phyloP scores from a whole-genome alignment of 2,113 vertebrate species.

The Chlorocebus sabaeus region DNA sequence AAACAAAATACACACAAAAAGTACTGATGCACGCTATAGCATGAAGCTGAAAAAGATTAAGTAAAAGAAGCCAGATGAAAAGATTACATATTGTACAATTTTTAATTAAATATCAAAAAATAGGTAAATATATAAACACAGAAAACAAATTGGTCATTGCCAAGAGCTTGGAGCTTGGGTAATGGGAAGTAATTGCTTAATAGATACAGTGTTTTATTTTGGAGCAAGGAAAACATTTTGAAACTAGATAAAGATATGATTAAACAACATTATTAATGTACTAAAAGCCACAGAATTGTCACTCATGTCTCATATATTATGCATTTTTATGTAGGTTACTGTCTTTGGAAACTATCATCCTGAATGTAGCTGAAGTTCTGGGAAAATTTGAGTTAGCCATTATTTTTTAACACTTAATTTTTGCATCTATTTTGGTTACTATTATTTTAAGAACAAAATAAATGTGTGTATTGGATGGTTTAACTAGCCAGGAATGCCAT shows the following conservation, averaged over 20 bases:
- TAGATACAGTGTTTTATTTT: neutral
- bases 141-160: neutral
- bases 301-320: neutral
- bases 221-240: neutral
- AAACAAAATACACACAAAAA: neutral
- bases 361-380: neutral
- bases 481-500: neutral
- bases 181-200: neutral
- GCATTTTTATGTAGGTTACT: neutral
- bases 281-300: neutral
- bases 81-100: neutral
- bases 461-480: neutral
- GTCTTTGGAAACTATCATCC: neutral
- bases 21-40: neutral
- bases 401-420: neutral
- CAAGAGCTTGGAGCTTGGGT: neutral
- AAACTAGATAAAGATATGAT: neutral
- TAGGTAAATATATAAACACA: neutral
- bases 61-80: neutral
- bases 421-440: neutral
- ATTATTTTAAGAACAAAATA: constrained; percentile 19
- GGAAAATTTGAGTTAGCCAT: neutral
- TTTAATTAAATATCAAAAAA: neutral
- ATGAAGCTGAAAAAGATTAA: neutral
- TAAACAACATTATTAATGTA: neutral